Evolutionary conservation across 2,888 invertebrate species (phyloP), one percentile per base, ranked within the genome.

Genomic region (Athripsodes cinereus): DNA sequence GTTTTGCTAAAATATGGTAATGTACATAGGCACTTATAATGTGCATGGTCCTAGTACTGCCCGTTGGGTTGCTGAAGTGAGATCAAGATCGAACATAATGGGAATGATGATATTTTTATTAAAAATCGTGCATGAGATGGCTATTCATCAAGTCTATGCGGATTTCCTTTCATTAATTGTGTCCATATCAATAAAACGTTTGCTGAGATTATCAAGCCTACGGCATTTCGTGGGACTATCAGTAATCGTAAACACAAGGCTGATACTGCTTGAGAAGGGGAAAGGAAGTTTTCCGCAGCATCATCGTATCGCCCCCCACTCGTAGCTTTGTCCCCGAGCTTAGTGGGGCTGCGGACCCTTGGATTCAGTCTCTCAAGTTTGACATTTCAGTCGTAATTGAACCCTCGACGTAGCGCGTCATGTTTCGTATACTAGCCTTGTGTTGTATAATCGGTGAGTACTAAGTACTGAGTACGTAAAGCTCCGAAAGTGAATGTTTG

Each of bases 371-470:
- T 40, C 40, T 40, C 16, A 50, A 20, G 21, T 49, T 19, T n/a
- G 47, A 26, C 47, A 55, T 35, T 35, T 60, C 62, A 59, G 56
- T 57, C 53, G 62, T 58, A 48, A 58, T 50, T 62, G 55, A 55
- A 53, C 46, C 59, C 44, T 55, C 22, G 50, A 47, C 55, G 55
- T 50, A 55, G 54, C 58, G 62, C 60, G 60, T 58, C 62, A 62
- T 62, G 62, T 62, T 53, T 53, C 60, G 53, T 49, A 46, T 60
- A 48, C 35, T 62, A 47, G 56, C 56, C 55, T 55, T 60, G 62
- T 62, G 60, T 60, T 60, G 56, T 59, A 31, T 60, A 34, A 50
- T 62, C 49, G 62, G 62, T 62, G 62, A 62, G 62, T 62, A 59
- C 48, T 49, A 21, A 53, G 49, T 48, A 34, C 18, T 50, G n/a